phyloP scores from a whole-genome alignment of 2,888 invertebrate species.

The Phorcus lineatus region DNA sequence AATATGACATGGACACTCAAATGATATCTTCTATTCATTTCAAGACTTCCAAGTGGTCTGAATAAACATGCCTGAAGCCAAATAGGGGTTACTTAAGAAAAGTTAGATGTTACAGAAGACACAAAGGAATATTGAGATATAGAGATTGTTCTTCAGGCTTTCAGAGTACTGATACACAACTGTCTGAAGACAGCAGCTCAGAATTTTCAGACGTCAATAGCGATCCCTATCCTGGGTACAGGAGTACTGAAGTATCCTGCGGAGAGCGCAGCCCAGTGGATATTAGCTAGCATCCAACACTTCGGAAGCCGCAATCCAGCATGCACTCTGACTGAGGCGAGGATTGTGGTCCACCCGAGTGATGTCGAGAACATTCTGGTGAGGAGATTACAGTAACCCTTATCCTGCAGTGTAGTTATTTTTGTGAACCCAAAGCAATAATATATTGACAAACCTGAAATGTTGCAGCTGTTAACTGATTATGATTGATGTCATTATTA shows the following conservation, averaged over 20 bases:
- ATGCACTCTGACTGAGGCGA: slow-evolving; percentile 26
- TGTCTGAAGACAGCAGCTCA: slow-evolving; percentile 46
- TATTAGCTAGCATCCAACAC: slow-evolving; percentile 45
- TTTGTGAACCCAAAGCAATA: too few relatives aligned
- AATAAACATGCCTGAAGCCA: too few relatives aligned
- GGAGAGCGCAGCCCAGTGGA: slow-evolving; percentile 40
- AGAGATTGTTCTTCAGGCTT: neutral
- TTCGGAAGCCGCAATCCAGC: slow-evolving; percentile 38
- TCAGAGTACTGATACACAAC: slow-evolving; percentile 22
- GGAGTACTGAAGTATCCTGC: slow-evolving; percentile 44
- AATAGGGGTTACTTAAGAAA: too few relatives aligned
- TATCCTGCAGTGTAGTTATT: neutral
- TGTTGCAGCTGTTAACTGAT: too few relatives aligned
- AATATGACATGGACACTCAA: too few relatives aligned
- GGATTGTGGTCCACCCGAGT: slow-evolving; percentile 32
- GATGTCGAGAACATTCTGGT: slow-evolving; percentile 26
- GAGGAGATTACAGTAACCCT: neutral
- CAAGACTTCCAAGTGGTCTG: too few relatives aligned
- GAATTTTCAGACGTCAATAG: slow-evolving; percentile 38
- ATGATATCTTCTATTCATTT: too few relatives aligned
- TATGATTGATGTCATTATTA: too few relatives aligned
- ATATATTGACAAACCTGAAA: too few relatives aligned
- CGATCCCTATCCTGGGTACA: slow-evolving; percentile 58
- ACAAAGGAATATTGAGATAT: too few relatives aligned
- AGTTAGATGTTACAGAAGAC: too few relatives aligned